Base-by-base conservation (phyloP, 2,113 vertebrate species). In the Thymallus thymallus region DNA sequence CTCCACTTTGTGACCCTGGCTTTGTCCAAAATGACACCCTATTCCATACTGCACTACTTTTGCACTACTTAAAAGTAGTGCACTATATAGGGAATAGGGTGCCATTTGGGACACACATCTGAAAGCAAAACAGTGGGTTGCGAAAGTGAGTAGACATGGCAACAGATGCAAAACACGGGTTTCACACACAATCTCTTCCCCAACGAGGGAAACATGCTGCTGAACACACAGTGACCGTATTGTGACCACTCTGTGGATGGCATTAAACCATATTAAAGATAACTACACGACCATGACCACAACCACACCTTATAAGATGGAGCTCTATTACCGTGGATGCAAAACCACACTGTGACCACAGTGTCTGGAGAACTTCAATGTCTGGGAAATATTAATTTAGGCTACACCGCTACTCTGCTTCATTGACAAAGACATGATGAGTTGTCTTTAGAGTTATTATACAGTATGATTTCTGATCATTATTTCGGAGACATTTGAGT, bases 341-440 rank as follows among this genome's bases (percentile, higher is more conserved):
- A 71, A 63, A 84, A 76, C 69, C 81, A 84, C 84, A 69, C 87
- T 73, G 82, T 83, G 82, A 88, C 26, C 64, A 86, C 75, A 69
- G 80, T 72, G 76, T 81, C 72, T 76, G 86, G 86, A 88, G 86
- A 88, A 88, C 81, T 88, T 89, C 90, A 87, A 82, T 45, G 69
- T 88, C 83, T 78, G 71, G 72, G 22, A 61, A 71, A 76, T 65
- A 3, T 20, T 67, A 6, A 22, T 63, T 24, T 30, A 5, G 48
- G 48, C 48, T 51, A 18, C 48, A 51, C 13, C 14, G 12, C 16
- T 18, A 18, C 16, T 14, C 48, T 51, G 16, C 3, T 5, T 18
- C 5, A 14, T 51, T 18, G 48, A 18, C 48, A 51, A 51, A 18
- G 48, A 51, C 16, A 51, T 16, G 4, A 51, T 14, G 48, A 16